phyloP scores from a whole-genome alignment of 2,888 invertebrate genomes.

The Parochlus steinenii region DNA sequence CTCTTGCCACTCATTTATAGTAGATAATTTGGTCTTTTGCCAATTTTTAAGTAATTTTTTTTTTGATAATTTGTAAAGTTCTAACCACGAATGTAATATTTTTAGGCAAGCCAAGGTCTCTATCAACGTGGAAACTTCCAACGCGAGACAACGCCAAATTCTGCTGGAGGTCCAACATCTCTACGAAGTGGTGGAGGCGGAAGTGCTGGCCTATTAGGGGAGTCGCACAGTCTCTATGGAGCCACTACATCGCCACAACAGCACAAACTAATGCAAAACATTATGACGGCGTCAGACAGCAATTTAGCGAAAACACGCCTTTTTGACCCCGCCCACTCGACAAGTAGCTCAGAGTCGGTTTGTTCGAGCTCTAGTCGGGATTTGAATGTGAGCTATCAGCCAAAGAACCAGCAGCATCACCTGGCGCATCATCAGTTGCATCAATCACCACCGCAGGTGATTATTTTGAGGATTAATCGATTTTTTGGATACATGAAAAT shows the following conservation, averaged over 20 bases:
- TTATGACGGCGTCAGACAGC: slow-evolving; percentile 10
- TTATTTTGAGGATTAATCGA: slow-evolving; percentile 9
- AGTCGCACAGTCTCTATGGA: slow-evolving; percentile 3
- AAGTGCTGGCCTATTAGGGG: no score
- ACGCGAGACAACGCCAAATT: not conserved
- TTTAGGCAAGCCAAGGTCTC: no score
- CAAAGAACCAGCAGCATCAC: slow-evolving; percentile 2
- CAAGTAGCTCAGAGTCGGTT: slow-evolving; percentile 76
- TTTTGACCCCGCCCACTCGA: slow-evolving; percentile 29
- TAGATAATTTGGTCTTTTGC: no score
- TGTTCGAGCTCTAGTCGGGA: slow-evolving; percentile 47
- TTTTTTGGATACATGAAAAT: no score
- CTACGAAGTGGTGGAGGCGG: no score
- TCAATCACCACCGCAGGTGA: slow-evolving; percentile 3
- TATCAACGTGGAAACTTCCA: not conserved
- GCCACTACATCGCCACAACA: not conserved
- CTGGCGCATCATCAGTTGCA: slow-evolving; percentile 1
- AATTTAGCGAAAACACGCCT: slow-evolving; percentile 7
- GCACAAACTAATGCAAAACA: slow-evolving; percentile 2
- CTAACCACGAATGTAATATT: no score
- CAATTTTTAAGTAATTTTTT: no score
- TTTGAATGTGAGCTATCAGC: slow-evolving; percentile 13
- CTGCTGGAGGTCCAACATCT: not conserved
- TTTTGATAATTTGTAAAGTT: no score
- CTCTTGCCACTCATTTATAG: no score